These are phyloP conservation scores for Nebria brevicollis DNA, from an alignment of 2,888 invertebrate genomes.

Conservation along the genomic window DNA sequence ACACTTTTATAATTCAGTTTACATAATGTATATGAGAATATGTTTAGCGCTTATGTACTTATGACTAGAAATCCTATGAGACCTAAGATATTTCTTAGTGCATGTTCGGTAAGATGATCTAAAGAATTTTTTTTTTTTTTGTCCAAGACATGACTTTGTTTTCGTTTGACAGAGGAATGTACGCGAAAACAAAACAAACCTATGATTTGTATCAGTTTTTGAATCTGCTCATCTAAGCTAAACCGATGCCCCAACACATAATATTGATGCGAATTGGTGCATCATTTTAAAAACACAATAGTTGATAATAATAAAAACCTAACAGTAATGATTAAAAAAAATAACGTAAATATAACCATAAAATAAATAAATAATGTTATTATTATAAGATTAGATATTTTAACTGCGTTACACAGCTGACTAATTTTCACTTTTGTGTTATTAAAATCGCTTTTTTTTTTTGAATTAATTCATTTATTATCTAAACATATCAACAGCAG, in stretches of 20 bases:
- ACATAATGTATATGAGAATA: conserved; percentile 42
- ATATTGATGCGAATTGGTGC: conserved; percentile 14
- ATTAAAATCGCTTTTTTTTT: conserved; percentile 21
- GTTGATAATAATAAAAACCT: conserved; percentile 37
- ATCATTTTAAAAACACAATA: conserved; percentile 21
- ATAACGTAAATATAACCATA: conserved; percentile 42
- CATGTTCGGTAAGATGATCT: conserved; percentile 23
- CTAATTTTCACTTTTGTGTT: conserved; percentile 48
- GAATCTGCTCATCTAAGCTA: conserved; percentile 13
- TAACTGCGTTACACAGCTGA: conserved; percentile 50
- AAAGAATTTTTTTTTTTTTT: background rate
- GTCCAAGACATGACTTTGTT: background rate
- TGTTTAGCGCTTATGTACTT: conserved; percentile 56
- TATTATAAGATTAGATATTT: conserved; percentile 47
- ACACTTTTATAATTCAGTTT: conserved; percentile 39
- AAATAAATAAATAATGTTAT: conserved; percentile 51
- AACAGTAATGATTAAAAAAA: conserved; percentile 39
- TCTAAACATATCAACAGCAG: conserved; percentile 31
- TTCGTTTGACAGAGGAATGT: conserved; percentile 18
- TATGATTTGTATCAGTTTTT: background rate
- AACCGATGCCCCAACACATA: conserved; percentile 17
- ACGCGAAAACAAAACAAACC: conserved; percentile 6
- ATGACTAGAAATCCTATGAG: conserved; percentile 61
- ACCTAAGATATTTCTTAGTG: conserved; percentile 38
- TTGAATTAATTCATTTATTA: conserved; percentile 19